Evolutionary conservation across 2,888 invertebrate species (phyloP), one percentile per base, ranked within the genome.

Genomic region (Sphaerophoria rueppellii): DNA sequence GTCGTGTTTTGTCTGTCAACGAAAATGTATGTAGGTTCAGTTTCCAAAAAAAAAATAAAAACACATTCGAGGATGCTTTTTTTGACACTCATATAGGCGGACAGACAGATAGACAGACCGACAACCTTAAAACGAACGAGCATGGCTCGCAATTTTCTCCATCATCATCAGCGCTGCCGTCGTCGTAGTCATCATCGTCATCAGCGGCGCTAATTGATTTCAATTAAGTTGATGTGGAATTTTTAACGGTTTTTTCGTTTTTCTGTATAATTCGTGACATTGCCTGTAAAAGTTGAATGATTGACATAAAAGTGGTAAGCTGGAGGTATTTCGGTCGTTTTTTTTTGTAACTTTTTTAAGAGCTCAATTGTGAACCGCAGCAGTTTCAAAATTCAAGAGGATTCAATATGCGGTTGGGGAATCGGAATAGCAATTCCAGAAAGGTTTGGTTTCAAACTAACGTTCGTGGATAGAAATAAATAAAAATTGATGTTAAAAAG

Each of bases 181-280:
- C 72, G 46, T 57, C 65, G 16, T 65, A 14, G 14, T 35, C 65
- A 14, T 65, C 63, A 11, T 16, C 63, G n/a, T 60, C 60, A 11
- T 61, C 14, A 11, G 14, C 35, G 46, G 72, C 75, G 69, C 83
- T 80, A 85, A 85, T 85, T 85, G 83, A 85, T 80, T 80, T 85
- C 80, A 85, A 85, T 85, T 85, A 85, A 80, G 61, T 85, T 80
- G 75, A 80, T 80, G 83, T 76, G 79, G 74, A 75, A 52, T 37
- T 37, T 70, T 70, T 61, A 55, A 76, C 67, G 58, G 48, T 16
- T 57, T 67, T 52, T 54, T 80, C 2, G 37, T 37, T 58, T 74
- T 57, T 60, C 40, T 58, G 11, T 58, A 40, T 43, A 24, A 43
- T 40, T 75, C 67, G 34, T 74, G 82, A 74, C 78, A 78, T 78